A percentile compares a stretch with the other conserved stretches of the same genome.
These are phyloP conservation scores for Crepidodera aurea DNA, from an alignment of 2,888 invertebrate species.

Conservation along the genomic window DNA sequence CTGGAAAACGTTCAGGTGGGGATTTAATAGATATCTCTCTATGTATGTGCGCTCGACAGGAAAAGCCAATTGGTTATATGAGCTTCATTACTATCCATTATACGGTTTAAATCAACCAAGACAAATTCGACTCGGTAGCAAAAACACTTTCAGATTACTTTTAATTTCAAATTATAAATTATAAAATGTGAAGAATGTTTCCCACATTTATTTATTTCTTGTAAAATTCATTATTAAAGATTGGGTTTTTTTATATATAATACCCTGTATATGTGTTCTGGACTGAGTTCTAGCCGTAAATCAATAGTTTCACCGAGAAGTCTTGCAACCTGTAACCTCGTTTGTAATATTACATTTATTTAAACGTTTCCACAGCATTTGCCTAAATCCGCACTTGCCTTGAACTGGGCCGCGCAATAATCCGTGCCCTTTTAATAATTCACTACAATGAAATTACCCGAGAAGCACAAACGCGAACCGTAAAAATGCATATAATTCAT, in stretches of 20 bases:
- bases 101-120: slow-evolving; percentile 44
- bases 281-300: background rate
- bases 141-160: background rate
- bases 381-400: slow-evolving; percentile 16
- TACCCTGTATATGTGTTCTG: background rate
- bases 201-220: too few relatives aligned
- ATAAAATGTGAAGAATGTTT: too few relatives aligned
- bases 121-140: slow-evolving; percentile 8
- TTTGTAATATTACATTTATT: slow-evolving; percentile 6
- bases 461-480: background rate
- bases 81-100: slow-evolving; percentile 52
- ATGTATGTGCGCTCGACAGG: slow-evolving; percentile 46
- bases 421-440: slow-evolving; percentile 20
- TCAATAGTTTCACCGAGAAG: background rate
- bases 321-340: slow-evolving; percentile 2
- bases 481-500: slow-evolving; percentile 24
- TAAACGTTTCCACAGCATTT: slow-evolving; percentile 1
- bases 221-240: too few relatives aligned
- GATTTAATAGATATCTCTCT: slow-evolving; percentile 35
- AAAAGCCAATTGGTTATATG: slow-evolving; percentile 55
- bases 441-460: slow-evolving; percentile 23
- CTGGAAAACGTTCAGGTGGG: slow-evolving; percentile 36
- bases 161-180: background rate
- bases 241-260: too few relatives aligned
- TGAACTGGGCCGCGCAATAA: slow-evolving; percentile 13